Percentiles rank a stretch among this genome's conserved stretches.
These are phyloP conservation scores for Hippolais icterina DNA, from an alignment of 2,113 vertebrate genomes.

Conservation along the genomic window DNA sequence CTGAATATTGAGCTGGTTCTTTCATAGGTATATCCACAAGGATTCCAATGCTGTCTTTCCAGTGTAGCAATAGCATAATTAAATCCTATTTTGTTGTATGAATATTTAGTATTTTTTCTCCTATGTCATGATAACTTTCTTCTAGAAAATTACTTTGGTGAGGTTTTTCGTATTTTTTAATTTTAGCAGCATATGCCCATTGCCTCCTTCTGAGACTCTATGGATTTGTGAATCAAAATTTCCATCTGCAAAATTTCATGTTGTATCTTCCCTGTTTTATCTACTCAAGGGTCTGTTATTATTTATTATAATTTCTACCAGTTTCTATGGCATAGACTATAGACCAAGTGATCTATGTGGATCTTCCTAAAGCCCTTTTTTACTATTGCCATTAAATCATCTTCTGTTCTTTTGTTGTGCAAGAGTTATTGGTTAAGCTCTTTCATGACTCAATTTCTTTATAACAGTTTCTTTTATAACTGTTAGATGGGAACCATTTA, in stretches of 20 bases:
- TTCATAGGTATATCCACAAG: background rate
- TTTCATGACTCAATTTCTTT: conserved; percentile 5
- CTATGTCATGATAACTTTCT: background rate
- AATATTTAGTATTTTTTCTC: background rate
- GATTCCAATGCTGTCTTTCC: background rate
- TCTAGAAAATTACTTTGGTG: background rate
- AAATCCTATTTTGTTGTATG: background rate
- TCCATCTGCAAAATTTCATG: background rate
- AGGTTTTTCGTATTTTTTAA: background rate
- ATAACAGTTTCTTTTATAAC: background rate
- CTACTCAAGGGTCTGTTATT: background rate
- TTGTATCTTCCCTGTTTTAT: background rate
- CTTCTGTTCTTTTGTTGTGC: background rate
- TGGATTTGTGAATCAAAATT: background rate
- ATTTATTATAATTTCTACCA: background rate
- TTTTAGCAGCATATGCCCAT: background rate
- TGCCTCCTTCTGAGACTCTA: background rate
- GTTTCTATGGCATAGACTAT: background rate
- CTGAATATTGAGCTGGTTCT: background rate
- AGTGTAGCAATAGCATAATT: background rate
- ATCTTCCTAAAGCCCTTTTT: background rate
- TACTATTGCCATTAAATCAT: background rate
- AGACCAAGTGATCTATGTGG: background rate
- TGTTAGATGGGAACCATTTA: background rate
- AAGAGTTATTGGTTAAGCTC: conserved; percentile 4